These are phyloP conservation scores for Metellina segmentata DNA, from an alignment of 2,888 invertebrate species.

Conservation along the genomic window DNA sequence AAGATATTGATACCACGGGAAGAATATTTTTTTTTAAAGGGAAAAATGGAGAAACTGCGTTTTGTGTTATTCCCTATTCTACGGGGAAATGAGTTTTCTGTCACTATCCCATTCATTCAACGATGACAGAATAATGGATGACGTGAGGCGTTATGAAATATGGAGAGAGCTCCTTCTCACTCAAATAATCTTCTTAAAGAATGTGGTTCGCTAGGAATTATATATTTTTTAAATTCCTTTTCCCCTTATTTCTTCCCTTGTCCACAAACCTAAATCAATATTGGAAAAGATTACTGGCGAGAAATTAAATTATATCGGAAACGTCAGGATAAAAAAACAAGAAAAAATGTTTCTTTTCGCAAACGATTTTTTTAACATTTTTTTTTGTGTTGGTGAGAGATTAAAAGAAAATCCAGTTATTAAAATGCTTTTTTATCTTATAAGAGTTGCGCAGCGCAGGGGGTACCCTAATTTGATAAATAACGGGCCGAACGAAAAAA, in stretches of 20 bases:
- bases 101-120: slow-evolving; percentile 57
- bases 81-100: slow-evolving; percentile 61
- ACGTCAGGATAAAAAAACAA: slow-evolving; percentile 35
- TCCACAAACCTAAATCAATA: slow-evolving; percentile 62
- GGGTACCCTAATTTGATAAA: slow-evolving; percentile 45
- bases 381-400: slow-evolving; percentile 22
- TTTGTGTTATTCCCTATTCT: slow-evolving; percentile 9
- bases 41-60: slow-evolving; percentile 1
- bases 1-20: background rate
- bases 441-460: background rate
- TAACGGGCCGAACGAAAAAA: background rate
- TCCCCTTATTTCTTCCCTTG: background rate
- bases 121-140: slow-evolving; percentile 51
- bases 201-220: slow-evolving; percentile 65
- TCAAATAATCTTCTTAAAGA: slow-evolving; percentile 64
- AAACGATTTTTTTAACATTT: background rate
- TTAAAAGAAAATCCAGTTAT: slow-evolving; percentile 70
- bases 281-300: slow-evolving; percentile 64
- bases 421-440: slow-evolving; percentile 34
- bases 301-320: slow-evolving; percentile 73
- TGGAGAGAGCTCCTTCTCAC: slow-evolving; percentile 30
- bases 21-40: background rate
- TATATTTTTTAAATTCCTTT: slow-evolving; percentile 37
- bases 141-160: slow-evolving; percentile 44
- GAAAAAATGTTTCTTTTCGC: slow-evolving; percentile 2